Base-by-base conservation (phyloP, 2,888 invertebrate species). In the Flabesymbios commensalis region DNA sequence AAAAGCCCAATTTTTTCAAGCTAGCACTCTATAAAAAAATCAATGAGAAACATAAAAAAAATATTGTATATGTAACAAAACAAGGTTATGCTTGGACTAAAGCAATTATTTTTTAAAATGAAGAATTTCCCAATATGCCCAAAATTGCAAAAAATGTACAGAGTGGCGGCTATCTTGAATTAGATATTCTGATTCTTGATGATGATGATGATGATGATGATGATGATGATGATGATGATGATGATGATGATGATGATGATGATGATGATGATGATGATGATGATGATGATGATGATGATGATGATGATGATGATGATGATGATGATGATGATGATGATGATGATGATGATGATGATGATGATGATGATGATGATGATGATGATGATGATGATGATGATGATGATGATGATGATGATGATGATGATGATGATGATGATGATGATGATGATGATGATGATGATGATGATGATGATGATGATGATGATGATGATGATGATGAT, bases 141-240 rank as follows among this genome's bases (percentile, higher is more conserved):
- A n/a, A n/a, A n/a, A n/a, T n/a, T n/a, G n/a, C n/a, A n/a, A n/a
- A n/a, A n/a, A n/a, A n/a, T n/a, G n/a, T n/a, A n/a, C n/a, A n/a
- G n/a, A n/a, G n/a, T n/a, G n/a, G n/a, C n/a, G n/a, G n/a, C n/a
- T n/a, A n/a, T n/a, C n/a, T n/a, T n/a, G 10, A 39, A 17, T 39
- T 39, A 10, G 39, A 17, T 39, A 39, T 10, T 39, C 17, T 10
- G 39, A 39, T 14, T 39, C 39, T 39, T 39, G 39, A 14, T 48
- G 28, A 48, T 48, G 28, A 48, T 22, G 28, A 48, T 48, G 28
- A 48, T 48, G 5, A 48, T 48, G 19, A 48, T 4, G 49, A 24
- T 48, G 26, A 24, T 48, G 28, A 48, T 48, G n/a, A 48, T 48
- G 28, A 48, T 48, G n/a, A 26, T 22, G 28, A 24, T 22, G 10